Conservation (phyloP, 2,113 vertebrate species). For the Pseudorectes ferrugineus region DNA sequence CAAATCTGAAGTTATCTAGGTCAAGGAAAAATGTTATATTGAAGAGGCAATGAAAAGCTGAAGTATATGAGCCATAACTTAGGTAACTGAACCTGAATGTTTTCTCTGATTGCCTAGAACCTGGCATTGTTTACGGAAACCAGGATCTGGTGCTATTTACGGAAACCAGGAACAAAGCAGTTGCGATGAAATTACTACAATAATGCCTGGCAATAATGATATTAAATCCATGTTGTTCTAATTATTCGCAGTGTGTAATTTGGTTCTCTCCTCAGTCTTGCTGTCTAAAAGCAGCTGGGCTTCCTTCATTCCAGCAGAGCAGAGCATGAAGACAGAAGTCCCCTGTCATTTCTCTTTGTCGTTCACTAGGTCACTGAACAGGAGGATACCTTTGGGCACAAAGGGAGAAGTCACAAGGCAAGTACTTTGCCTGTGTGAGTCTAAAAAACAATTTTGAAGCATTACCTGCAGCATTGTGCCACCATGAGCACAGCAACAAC, state of each 20-base stretch:
- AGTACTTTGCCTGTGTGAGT: background rate
- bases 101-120: background rate
- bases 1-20: background rate
- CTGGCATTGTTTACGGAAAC: background rate
- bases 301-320: constrained; percentile 51
- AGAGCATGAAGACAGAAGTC: constrained; percentile 6
- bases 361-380: background rate
- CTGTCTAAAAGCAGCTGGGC: constrained; percentile 67
- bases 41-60: background rate
- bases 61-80: background rate
- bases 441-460: background rate
- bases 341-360: background rate
- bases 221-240: constrained; percentile 47
- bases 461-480: background rate
- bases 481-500: background rate
- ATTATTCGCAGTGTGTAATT: constrained; percentile 63
- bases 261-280: constrained; percentile 48
- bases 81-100: background rate
- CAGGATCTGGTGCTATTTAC: background rate
- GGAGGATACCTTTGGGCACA: background rate
- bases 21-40: background rate
- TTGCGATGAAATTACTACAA: background rate
- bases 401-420: background rate
- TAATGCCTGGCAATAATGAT: constrained; percentile 35
- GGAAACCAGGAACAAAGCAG: background rate